Evolutionary conservation across 2,888 invertebrate genomes (phyloP), one percentile per base, ranked within the genome.

Genomic region (Xanthia togata): DNA sequence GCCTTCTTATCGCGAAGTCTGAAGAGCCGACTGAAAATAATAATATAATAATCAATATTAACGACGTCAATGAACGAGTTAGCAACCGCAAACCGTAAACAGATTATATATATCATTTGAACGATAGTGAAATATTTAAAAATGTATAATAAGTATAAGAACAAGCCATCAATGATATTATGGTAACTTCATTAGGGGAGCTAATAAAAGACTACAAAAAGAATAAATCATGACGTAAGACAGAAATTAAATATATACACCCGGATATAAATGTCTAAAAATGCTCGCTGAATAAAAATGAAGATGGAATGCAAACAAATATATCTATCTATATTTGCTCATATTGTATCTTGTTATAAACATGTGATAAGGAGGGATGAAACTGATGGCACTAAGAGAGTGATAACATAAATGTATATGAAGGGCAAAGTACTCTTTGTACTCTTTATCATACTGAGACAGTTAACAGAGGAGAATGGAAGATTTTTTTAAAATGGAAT

Each of bases 11-110:
- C 63, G 17, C 20, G 26, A 62, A 12, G n/a, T 68, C 55, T 59
- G 44, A 44, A 82, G 79, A 11, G 65, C 57, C 35, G 76, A 79
- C 79, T 79, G 76, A 74, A 82, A 82, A 73, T 5, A 71, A 4
- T 60, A 38, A 35, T n/a, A 72, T 3, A n/a, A 62, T 47, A 23
- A 59, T 77, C 11, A 55, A 55, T 26, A n/a, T 50, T 41, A 53
- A 26, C 12, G 17, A 62, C 41, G 53, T 23, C 35, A 44, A 47
- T 67, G 0, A 4, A 23, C 12, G 14, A 68, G 67, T 68, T 55
- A 76, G 6, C 35, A 53, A 69, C 31, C 11, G 35, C 4, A 11
- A 41, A 41, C 11, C 14, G 14, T 20, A 70, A 64, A 70, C 31
- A 1, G 26, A 74, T 74, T 26, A 8, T 20, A 70, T 44, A 2